Base-by-base conservation (phyloP, 2,888 invertebrate species). In the Mesorhabditis spiculigera region DNA sequence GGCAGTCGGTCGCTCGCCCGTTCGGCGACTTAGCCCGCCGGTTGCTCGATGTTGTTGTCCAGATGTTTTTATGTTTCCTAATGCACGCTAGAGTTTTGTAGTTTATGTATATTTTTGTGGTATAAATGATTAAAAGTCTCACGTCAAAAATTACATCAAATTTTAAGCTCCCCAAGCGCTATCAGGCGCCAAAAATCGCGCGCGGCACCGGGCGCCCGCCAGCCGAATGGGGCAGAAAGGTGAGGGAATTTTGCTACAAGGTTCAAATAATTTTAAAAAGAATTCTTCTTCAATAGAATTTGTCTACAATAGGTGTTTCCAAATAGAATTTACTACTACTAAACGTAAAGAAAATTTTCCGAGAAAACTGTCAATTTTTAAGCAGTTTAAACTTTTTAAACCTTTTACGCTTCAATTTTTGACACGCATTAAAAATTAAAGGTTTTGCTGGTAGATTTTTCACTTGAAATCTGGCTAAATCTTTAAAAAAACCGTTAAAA, bases 131-230 rank as follows among this genome's bases (percentile, higher is more conserved):
- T 28, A 28, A 28, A 28, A 28, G 3, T 1, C 28, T 1, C 28
- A 28, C 28, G 28, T 28, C 28, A 28, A 28, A 28, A 28, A 28
- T 28, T 28, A 28, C 28, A 28, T 28, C 28, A 28, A 10, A 50
- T 3, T 50, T 50, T 13, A 50, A 50, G 58, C 8, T 10, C 58
- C 58, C 58, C 8, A 13, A 13, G 8, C 58, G 58, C 10, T n/a
- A 10, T 13, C 58, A n/a, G 10, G n/a, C 8, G n/a, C 10, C 58
- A 50, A 50, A n/a, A 50, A 13, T 50, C 10, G 58, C n/a, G 58
- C 58, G n/a, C 58, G 58, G 58, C 8, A 50, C 10, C n/a, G 58
- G 58, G n/a, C 58, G 58, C 58, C 58, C 58, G 58, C 58, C 58
- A n/a, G 58, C 58, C 58, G 58, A 50, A 13, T 50, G 58, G 58